Evolutionary conservation across 2,113 vertebrate species (phyloP).

Genomic region (Bufo bufo): DNA sequence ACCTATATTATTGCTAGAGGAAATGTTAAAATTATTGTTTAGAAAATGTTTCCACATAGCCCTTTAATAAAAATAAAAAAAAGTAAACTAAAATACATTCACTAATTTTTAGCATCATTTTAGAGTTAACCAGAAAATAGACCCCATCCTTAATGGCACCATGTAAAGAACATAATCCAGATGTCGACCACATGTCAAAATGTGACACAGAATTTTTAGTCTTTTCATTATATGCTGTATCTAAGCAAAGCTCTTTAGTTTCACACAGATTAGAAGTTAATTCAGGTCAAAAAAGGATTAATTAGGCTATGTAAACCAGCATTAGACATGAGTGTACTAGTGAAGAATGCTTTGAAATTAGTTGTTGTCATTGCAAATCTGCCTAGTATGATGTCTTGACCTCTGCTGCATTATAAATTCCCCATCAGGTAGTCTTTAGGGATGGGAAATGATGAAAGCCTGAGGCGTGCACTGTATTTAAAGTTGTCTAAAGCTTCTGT

Average conservation of each 20-base stretch:
- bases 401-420: slow-evolving; percentile 68
- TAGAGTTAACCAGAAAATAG: slow-evolving; percentile 13
- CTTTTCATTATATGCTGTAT: slow-evolving; percentile 61
- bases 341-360: slow-evolving; percentile 67
- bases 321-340: slow-evolving; percentile 65
- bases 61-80: background rate
- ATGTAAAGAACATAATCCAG: slow-evolving; percentile 60
- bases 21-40: no score
- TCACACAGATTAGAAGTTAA: slow-evolving; percentile 71
- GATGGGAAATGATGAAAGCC: slow-evolving; percentile 66
- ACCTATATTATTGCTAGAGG: no score
- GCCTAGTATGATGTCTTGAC: slow-evolving; percentile 66
- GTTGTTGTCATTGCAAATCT: slow-evolving; percentile 66
- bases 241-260: slow-evolving; percentile 66
- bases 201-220: slow-evolving; percentile 56
- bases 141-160: slow-evolving; percentile 51
- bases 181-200: slow-evolving; percentile 58
- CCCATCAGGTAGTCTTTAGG: slow-evolving; percentile 65
- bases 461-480: background rate
- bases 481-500: background rate
- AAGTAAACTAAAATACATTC: background rate
- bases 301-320: slow-evolving; percentile 70
- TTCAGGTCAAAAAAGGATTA: slow-evolving; percentile 75
- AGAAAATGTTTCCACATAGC: background rate
- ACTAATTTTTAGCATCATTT: background rate